Evolutionary conservation across 2,797 vertebrate species (phyloP), one percentile per base, ranked within the genome.

Genomic region (Clamator glandarius): DNA sequence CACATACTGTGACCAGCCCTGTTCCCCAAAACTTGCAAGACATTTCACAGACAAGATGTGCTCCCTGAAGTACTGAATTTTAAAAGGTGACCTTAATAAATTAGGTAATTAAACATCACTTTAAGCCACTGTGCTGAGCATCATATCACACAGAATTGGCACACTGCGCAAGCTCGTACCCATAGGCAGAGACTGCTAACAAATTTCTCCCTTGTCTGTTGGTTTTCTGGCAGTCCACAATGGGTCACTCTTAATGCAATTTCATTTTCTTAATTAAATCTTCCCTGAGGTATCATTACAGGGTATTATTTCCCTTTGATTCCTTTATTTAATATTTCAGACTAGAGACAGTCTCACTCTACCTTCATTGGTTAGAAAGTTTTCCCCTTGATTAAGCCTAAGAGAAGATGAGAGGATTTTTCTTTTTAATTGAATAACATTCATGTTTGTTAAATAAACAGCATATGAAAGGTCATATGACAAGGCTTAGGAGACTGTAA

Each of bases 231-330:
- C 79, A 94, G 84, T 80, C 88, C 86, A 84, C 91, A 89, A 89
- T 2, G 23, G 96, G 91, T 88, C 92, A 95, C 50, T 92, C 89
- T 75, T 62, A 84, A 91, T 50, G 73, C 66, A 90, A 72, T 93
- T 96, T 92, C 76, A 91, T 93, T 92, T 93, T 57, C 75, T 85
- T 95, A 96, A 96, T 95, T 95, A 96, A 93, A 54, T 79, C 26
- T 85, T 88, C 67, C 88, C 66, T 75, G 79, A 92, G 70, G 91
- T 81, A 77, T 89, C 74, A 93, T 91, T 68, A 73, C 31, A 66
- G n/a, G 55, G 33, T 61, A 91, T 90, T 89, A 91, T 70, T 95
- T 95, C 28, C 24, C 54, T 93, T 92, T 94, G 58, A 90, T 91
- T 95, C 62, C 29, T 94, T 74, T 91, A 86, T 83, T 96, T 91